Evolutionary conservation across 2,797 vertebrate genomes (phyloP), one percentile per base, ranked within the genome.

Genomic region (Nyctalus aviator): DNA sequence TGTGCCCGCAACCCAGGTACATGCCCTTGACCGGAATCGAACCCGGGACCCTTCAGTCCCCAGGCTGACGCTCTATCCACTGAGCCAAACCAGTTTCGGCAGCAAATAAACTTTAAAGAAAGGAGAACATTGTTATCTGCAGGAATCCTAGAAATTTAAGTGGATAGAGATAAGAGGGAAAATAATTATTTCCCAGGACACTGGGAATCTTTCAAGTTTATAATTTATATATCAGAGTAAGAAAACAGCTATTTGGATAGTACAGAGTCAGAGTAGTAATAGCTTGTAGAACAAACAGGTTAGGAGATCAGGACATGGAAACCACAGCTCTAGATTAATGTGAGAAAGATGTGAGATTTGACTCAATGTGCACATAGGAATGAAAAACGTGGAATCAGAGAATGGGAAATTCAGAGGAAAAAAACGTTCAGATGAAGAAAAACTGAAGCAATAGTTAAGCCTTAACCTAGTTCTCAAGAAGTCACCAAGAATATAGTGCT

Each of bases 101-200:
- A 81, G 20, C 44, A 86, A 73, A 93, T 78, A 87, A 44, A 73
- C 37, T 69, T 55, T 59, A 87, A 69, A 93, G 57, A 94, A 91
- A 92, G n/a, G n/a, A 88, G n/a, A 66, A 92, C 8, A 62, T 0
- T 77, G 75, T 84, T 73, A 69, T 62, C 27, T 93, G 4, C 30
- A 91, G 48, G 68, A 87, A 90, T 77, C n/a, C 44, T 53, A 78
- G 35, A 81, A 85, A 88, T 55, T 92, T 75, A 94, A 66, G 37
- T 59, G 44, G 25, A 75, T 6, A 59, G 25, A 62, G 21, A 85
- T 7, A 46, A 71, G 27, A 46, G 59, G 73, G 3, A 41, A 84
- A 55, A 79, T 75, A 91, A 76, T n/a, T 13, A 37, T 75, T 89
- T 72, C 83, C 75, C 5, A 82, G 69, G 64, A 55, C 37, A 88